A percentile compares a stretch with the other conserved stretches of the same genome.
Evolutionary conservation across 2,797 vertebrate genomes (phyloP).

Genomic region (Simalia tracyae): DNA sequence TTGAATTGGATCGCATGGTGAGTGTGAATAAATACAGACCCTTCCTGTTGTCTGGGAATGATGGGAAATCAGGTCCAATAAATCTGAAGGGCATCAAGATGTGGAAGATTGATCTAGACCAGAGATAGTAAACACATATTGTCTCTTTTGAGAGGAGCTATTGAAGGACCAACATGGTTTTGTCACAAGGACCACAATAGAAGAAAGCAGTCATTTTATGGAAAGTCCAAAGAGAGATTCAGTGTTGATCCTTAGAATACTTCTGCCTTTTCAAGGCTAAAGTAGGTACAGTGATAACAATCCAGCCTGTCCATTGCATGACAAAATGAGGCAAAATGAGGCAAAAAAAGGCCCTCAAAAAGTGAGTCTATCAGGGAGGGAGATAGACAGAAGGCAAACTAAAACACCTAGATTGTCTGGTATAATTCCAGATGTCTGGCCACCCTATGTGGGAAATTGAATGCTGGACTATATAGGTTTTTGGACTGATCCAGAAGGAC

Average conservation of each 20-base stretch:
- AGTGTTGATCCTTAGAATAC: background rate
- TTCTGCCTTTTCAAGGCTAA: background rate
- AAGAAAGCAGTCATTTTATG: background rate
- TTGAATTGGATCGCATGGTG: conserved; percentile 73
- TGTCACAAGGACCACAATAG: background rate
- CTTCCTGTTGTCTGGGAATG: background rate
- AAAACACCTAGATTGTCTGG: background rate
- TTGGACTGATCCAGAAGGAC: background rate
- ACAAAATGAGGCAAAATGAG: too few species aligned
- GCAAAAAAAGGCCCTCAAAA: background rate
- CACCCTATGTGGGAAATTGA: background rate
- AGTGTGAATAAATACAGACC: background rate
- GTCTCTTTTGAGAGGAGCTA: background rate
- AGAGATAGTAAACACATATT: background rate
- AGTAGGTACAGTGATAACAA: background rate
- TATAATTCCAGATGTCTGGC: background rate
- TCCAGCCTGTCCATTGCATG: background rate
- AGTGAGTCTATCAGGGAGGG: background rate
- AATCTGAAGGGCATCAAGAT: background rate
- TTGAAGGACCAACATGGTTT: background rate
- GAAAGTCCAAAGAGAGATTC: background rate
- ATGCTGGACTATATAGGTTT: background rate
- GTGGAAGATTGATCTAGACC: background rate
- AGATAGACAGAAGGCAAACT: background rate
- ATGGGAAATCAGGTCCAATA: background rate